Evolutionary conservation across 1,140 invertebrate species (phyloP).

Genomic region (Drosophila cardini): DNA sequence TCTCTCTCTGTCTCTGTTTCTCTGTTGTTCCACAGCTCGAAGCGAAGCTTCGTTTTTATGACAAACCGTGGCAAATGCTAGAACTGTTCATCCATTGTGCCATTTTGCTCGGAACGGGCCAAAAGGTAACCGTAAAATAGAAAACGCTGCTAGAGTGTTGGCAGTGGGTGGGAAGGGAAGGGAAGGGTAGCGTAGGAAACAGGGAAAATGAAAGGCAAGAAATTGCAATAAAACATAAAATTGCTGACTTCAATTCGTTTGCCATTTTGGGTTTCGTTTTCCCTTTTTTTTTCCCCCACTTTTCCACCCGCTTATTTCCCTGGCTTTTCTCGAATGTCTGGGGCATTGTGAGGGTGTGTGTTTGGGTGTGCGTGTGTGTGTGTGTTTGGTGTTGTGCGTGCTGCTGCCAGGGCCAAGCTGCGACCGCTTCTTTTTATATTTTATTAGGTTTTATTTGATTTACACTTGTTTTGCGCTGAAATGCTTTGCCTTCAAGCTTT

Average conservation of each 20-base stretch:
- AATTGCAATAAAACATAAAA: slow-evolving; percentile 83
- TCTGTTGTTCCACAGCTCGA: slow-evolving; percentile 5
- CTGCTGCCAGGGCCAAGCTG: slow-evolving; percentile 58
- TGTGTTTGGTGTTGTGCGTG: slow-evolving; percentile 26
- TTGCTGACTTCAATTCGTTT: slow-evolving; percentile 82
- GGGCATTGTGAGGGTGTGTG: slow-evolving; percentile 42
- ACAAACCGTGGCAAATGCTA: slow-evolving; percentile 50
- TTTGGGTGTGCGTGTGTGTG: slow-evolving; percentile 18
- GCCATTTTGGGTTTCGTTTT: slow-evolving; percentile 76
- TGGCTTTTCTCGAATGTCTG: slow-evolving; percentile 44
- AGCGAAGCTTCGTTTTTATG: slow-evolving; percentile 19
- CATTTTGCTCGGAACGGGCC: slow-evolving; percentile 1
- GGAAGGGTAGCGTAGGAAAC: neutral
- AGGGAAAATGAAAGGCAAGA: slow-evolving; percentile 65
- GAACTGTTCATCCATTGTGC: slow-evolving; percentile 3
- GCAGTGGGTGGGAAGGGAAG: neutral
- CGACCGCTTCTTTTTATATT: slow-evolving; percentile 69
- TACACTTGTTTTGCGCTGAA: slow-evolving; percentile 81
- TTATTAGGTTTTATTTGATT: slow-evolving; percentile 83
- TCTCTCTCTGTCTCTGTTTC: neutral
- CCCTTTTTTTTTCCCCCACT: slow-evolving; percentile 15
- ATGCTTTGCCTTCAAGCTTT: slow-evolving; percentile 58
- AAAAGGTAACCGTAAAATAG: slow-evolving; percentile 53
- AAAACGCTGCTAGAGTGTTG: slow-evolving; percentile 15
- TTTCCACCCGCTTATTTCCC: slow-evolving; percentile 11